Evolutionary conservation across 1,140 invertebrate genomes (phyloP).

Genomic region (Parapsyche elsis): DNA sequence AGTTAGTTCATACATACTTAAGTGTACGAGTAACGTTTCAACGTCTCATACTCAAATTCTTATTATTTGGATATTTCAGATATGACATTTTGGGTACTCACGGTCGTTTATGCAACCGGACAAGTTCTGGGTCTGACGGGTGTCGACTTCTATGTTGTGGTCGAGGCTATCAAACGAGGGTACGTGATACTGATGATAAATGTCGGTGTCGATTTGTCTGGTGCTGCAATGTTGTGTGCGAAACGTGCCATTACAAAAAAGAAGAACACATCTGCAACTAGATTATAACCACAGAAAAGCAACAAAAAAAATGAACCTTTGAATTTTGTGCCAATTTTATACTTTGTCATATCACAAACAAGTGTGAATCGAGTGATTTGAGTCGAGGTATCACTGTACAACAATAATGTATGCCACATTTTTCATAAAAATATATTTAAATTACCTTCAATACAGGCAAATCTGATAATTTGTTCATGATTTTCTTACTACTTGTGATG

Average conservation of each 20-base stretch:
- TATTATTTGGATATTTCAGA: slow-evolving; percentile 10
- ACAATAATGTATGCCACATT: neutral
- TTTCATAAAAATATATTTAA: too few species aligned
- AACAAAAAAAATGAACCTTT: neutral
- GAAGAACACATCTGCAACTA: slow-evolving; percentile 91
- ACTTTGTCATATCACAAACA: slow-evolving; percentile 19
- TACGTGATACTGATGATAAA: slow-evolving; percentile 87
- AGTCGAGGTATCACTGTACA: neutral
- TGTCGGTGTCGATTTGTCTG: slow-evolving; percentile 94
- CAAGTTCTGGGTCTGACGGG: slow-evolving; percentile 82
- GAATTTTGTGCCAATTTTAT: slow-evolving; percentile 34
- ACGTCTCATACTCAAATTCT: neutral
- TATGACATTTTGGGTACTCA: slow-evolving; percentile 77
- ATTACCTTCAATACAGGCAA: too few species aligned
- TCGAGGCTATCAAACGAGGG: slow-evolving; percentile 88
- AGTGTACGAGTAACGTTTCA: neutral
- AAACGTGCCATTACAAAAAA: slow-evolving; percentile 81
- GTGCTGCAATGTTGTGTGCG: slow-evolving; percentile 92
- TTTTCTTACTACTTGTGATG: too few species aligned
- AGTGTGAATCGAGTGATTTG: neutral
- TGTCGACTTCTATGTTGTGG: slow-evolving; percentile 91
- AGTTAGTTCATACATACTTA: slow-evolving; percentile 68
- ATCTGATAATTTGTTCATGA: too few species aligned
- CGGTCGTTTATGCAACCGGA: slow-evolving; percentile 85
- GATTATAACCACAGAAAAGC: slow-evolving; percentile 48